Conservation (phyloP, 2,113 vertebrate species). For the Pelvicachromis taeniatus region DNA sequence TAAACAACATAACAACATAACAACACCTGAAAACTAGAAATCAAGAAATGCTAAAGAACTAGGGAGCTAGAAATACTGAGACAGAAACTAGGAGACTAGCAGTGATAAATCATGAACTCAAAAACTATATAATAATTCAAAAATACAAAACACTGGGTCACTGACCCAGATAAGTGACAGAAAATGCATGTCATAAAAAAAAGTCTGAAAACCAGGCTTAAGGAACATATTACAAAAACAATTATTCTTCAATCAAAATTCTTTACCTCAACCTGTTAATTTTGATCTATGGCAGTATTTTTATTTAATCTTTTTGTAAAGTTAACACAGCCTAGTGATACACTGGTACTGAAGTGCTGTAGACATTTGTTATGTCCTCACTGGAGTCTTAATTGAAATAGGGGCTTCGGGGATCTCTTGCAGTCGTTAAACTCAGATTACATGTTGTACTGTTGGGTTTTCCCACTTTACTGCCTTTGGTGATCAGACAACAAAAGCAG, state of each 20-base stretch:
- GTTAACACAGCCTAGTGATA: not conserved
- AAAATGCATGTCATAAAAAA: no score
- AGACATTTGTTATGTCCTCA: not conserved
- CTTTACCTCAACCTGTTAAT: not conserved
- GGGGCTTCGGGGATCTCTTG: conserved; percentile 34
- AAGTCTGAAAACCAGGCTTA: not conserved
- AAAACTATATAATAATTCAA: no score
- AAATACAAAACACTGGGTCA: no score
- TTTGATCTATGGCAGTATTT: not conserved
- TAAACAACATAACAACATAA: no score
- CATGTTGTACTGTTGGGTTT: conserved; percentile 9
- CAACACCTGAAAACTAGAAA: no score
- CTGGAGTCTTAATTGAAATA: conserved; percentile 23
- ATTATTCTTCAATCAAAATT: not conserved
- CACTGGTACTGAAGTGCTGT: not conserved
- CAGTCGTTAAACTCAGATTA: conserved; percentile 42
- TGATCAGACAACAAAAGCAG: conserved; percentile 46
- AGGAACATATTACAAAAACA: not conserved
- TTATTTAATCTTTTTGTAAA: no score
- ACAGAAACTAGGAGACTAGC: no score
- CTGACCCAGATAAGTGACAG: no score
- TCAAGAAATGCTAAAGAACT: no score
- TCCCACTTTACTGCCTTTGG: conserved; percentile 35
- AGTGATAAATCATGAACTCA: no score
- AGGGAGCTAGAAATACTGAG: no score